phyloP scores from a whole-genome alignment of 2,888 invertebrate species.

The Campoplex nolae region DNA sequence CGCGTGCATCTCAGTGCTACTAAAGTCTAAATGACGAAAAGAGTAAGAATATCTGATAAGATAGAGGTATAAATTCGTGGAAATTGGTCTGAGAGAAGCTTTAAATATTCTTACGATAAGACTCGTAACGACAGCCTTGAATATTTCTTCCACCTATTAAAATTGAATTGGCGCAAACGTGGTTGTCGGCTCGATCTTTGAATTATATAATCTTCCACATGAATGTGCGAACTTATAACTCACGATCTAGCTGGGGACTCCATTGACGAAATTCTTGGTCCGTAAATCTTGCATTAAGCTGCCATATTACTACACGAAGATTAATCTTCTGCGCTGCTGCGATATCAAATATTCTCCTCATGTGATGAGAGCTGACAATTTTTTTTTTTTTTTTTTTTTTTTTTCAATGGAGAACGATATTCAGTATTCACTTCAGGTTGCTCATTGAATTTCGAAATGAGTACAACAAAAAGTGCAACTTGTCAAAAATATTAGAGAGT shows the following conservation, averaged over 20 bases:
- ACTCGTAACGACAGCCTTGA: slow-evolving; percentile 32
- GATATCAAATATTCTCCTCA: neutral
- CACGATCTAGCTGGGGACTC: neutral
- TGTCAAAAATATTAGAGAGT: neutral
- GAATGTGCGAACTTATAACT: slow-evolving; percentile 5
- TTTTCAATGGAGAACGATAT: neutral
- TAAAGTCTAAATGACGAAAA: neutral
- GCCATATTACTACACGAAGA: neutral
- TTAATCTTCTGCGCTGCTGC: neutral
- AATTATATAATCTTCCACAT: neutral
- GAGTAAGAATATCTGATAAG: neutral
- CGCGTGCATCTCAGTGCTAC: neutral
- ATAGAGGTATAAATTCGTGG: neutral
- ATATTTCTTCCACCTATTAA: slow-evolving; percentile 53
- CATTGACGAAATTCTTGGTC: neutral
- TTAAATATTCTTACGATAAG: slow-evolving; percentile 11
- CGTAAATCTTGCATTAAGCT: neutral
- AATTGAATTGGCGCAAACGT: slow-evolving; percentile 29
- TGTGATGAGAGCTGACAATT: neutral
- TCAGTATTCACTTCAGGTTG: neutral
- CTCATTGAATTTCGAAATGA: neutral
- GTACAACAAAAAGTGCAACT: neutral
- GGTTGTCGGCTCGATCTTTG: neutral
- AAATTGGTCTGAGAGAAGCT: neutral
- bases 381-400: neutral